Conservation (phyloP, 1,140 invertebrate genomes). For the Ceratoteleas bidentatus region DNA sequence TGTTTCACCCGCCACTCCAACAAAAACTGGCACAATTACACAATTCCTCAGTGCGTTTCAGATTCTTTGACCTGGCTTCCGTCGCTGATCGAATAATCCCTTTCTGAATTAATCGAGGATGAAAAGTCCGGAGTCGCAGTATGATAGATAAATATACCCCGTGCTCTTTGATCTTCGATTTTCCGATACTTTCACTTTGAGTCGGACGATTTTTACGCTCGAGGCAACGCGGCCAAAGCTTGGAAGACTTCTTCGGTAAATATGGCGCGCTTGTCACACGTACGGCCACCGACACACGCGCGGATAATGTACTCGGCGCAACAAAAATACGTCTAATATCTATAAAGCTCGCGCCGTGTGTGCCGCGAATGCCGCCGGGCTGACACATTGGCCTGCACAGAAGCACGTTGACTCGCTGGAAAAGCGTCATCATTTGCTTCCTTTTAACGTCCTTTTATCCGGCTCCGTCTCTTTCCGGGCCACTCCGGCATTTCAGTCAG, state of each 20-base stretch:
- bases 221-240: slow-evolving; percentile 18
- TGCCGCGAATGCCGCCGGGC: slow-evolving; percentile 1
- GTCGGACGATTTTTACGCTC: slow-evolving; percentile 48
- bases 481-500: slow-evolving; percentile 49
- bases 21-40: slow-evolving; percentile 18
- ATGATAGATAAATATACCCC: slow-evolving; percentile 34
- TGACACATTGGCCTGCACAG: slow-evolving; percentile 22
- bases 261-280: slow-evolving; percentile 32
- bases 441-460: slow-evolving; percentile 47
- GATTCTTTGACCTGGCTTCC: slow-evolving; percentile 36
- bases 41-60: slow-evolving; percentile 14
- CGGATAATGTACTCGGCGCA: slow-evolving; percentile 28
- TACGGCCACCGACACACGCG: slow-evolving; percentile 16
- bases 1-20: slow-evolving; percentile 13
- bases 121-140: slow-evolving; percentile 33
- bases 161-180: slow-evolving; percentile 55
- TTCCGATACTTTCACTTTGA: slow-evolving; percentile 56
- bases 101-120: slow-evolving; percentile 49
- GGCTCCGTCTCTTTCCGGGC: slow-evolving; percentile 22
- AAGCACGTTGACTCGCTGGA: slow-evolving; percentile 33
- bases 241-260: slow-evolving; percentile 45
- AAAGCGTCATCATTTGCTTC: slow-evolving; percentile 51
- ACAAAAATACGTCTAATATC: slow-evolving; percentile 53
- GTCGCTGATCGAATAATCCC: slow-evolving; percentile 26
- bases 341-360: slow-evolving; percentile 18